Conservation (phyloP, 2,797 vertebrate species). For the Lacerta bilineata region DNA sequence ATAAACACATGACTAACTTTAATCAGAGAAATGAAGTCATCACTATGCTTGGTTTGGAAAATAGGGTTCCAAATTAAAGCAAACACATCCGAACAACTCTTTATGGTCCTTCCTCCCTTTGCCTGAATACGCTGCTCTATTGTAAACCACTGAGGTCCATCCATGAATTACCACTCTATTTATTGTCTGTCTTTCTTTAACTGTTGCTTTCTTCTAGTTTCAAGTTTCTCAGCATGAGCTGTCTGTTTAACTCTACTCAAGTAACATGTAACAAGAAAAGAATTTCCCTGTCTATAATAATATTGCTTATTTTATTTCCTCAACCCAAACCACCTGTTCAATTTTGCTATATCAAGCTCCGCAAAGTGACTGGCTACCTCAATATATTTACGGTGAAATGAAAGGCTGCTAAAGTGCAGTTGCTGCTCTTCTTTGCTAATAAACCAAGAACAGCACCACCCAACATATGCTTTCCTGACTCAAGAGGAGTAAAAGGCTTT, state of each 20-base stretch:
- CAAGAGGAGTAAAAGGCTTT: constrained; percentile 24
- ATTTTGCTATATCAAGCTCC: constrained; percentile 73
- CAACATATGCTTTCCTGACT: constrained; percentile 26
- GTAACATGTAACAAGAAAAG: constrained; percentile 77
- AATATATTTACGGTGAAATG: constrained; percentile 52
- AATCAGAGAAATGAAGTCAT: constrained; percentile 94
- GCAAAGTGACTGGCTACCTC: constrained; percentile 62
- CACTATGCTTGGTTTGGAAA: constrained; percentile 92
- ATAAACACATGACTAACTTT: constrained; percentile 92
- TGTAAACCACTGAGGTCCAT: constrained; percentile 64
- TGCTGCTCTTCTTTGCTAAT: constrained; percentile 26
- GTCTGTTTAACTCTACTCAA: constrained; percentile 79
- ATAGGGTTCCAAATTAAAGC: constrained; percentile 74
- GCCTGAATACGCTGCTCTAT: constrained; percentile 65
- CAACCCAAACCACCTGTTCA: constrained; percentile 80
- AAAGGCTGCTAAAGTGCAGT: constrained; percentile 54
- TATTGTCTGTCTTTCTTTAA: constrained; percentile 74
- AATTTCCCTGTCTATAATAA: constrained; percentile 77
- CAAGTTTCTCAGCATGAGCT: constrained; percentile 82
- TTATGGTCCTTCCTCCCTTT: constrained; percentile 63
- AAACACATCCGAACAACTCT: constrained; percentile 61
- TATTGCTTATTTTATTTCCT: constrained; percentile 78
- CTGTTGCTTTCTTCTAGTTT: constrained; percentile 73
- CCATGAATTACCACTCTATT: constrained; percentile 65
- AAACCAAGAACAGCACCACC: constrained; percentile 54